These are phyloP conservation scores for Trachemys scripta DNA, from an alignment of 2,113 vertebrate species.

Conservation along the genomic window DNA sequence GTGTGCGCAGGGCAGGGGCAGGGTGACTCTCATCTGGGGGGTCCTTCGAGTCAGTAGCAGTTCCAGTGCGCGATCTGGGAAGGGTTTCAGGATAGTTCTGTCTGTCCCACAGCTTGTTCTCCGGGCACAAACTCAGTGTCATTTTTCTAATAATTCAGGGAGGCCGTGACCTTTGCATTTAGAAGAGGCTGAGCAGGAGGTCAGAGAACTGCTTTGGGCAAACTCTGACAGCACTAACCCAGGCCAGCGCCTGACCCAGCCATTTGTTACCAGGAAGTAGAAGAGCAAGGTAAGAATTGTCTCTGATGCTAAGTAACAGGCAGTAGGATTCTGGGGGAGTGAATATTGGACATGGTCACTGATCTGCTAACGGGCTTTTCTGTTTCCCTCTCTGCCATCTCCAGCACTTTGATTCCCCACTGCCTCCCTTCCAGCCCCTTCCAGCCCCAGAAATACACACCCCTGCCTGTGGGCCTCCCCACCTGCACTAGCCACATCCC, in stretches of 20 bases:
- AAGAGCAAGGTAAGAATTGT: background rate
- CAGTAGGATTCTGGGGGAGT: background rate
- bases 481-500: background rate
- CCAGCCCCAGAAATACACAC: too few species aligned
- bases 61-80: too few species aligned
- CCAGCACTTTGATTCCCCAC: background rate
- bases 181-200: background rate
- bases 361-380: background rate
- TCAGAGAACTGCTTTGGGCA: background rate
- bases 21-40: background rate
- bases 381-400: background rate
- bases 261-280: too few species aligned
- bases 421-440: too few species aligned
- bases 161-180: background rate
- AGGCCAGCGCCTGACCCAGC: background rate
- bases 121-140: background rate
- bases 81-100: background rate
- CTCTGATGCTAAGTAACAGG: background rate
- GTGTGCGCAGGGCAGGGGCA: background rate
- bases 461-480: background rate
- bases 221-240: background rate
- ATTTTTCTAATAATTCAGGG: background rate
- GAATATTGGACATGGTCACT: too few species aligned
- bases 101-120: background rate
- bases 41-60: background rate